phyloP scores from a whole-genome alignment of 2,888 invertebrate species.

The Himalopsyche japonica region DNA sequence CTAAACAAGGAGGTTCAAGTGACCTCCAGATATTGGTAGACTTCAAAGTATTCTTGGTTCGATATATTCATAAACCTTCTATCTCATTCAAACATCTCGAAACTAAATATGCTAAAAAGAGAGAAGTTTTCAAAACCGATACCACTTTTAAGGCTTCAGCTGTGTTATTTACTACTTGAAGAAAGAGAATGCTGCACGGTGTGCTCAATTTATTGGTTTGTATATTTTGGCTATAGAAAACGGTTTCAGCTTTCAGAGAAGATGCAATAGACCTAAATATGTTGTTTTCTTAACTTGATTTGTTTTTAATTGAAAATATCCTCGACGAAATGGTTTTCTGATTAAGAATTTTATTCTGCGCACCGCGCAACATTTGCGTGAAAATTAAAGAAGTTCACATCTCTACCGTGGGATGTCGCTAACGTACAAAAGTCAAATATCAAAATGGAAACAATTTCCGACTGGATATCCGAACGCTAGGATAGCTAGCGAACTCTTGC shows the following conservation, averaged over 20 bases:
- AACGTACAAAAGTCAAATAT: slow-evolving; percentile 12
- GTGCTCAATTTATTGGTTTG: neutral
- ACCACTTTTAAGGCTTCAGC: slow-evolving; percentile 14
- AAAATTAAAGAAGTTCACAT: slow-evolving; percentile 30
- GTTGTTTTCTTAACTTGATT: too few relatives aligned
- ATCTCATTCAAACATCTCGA: slow-evolving; percentile 5
- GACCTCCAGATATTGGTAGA: slow-evolving; percentile 35
- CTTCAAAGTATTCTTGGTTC: slow-evolving; percentile 4
- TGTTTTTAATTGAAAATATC: too few relatives aligned
- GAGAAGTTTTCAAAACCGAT: slow-evolving; percentile 13
- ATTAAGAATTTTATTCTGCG: neutral
- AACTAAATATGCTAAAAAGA: neutral
- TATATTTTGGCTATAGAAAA: neutral
- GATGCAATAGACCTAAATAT: neutral
- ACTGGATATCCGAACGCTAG: slow-evolving; percentile 32
- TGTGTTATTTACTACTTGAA: slow-evolving; percentile 35
- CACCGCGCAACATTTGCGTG: slow-evolving; percentile 12
- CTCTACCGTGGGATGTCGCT: slow-evolving; percentile 36
- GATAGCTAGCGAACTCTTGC: neutral
- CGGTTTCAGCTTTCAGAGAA: neutral
- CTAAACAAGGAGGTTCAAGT: slow-evolving; percentile 36
- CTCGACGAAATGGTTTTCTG: neutral
- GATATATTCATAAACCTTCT: slow-evolving; percentile 12
- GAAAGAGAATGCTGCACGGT: slow-evolving; percentile 18
- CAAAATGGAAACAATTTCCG: slow-evolving; percentile 28